Percentiles rank a stretch among this genome's conserved stretches.
phyloP scores from a whole-genome alignment of 2,888 invertebrate species.

The Drosophila koepferae region DNA sequence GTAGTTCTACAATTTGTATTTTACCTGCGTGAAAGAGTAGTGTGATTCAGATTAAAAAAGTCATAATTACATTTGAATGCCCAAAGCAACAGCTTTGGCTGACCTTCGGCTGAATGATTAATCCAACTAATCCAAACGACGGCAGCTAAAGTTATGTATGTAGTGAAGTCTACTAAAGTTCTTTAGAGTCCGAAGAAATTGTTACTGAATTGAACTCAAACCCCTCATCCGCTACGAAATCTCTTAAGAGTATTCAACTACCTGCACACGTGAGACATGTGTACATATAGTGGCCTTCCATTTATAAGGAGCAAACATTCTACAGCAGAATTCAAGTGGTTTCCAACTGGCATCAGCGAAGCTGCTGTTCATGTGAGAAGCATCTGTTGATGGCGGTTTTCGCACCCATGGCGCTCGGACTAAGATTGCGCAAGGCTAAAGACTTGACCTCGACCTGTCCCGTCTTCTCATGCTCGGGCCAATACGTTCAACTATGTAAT shows the following conservation, averaged over 20 bases:
- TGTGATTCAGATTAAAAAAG: no score
- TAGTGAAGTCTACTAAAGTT: background rate
- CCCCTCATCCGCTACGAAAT: background rate
- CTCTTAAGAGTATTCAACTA: slow-evolving; percentile 2
- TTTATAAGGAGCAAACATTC: slow-evolving; percentile 61
- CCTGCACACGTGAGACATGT: slow-evolving; percentile 38
- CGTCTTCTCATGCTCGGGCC: slow-evolving; percentile 56
- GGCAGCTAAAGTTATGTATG: no score
- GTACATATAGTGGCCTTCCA: slow-evolving; percentile 59
- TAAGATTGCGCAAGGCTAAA: slow-evolving; percentile 29
- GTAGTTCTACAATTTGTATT: no score
- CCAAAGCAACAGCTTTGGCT: background rate
- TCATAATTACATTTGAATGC: background rate
- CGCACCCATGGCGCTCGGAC: slow-evolving; percentile 73
- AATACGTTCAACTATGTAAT: slow-evolving; percentile 18
- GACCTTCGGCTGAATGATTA: background rate
- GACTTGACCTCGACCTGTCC: slow-evolving; percentile 82
- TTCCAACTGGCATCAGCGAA: slow-evolving; percentile 6
- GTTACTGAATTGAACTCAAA: background rate
- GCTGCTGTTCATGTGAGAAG: slow-evolving; percentile 15
- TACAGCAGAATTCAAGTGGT: slow-evolving; percentile 4
- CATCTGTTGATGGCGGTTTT: slow-evolving; percentile 59
- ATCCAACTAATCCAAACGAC: background rate
- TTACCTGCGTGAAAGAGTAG: no score
- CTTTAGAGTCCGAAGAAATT: background rate